Evolutionary conservation across 2,797 vertebrate genomes (phyloP), one percentile per base, ranked within the genome.

Genomic region (Nyctalus aviator): DNA sequence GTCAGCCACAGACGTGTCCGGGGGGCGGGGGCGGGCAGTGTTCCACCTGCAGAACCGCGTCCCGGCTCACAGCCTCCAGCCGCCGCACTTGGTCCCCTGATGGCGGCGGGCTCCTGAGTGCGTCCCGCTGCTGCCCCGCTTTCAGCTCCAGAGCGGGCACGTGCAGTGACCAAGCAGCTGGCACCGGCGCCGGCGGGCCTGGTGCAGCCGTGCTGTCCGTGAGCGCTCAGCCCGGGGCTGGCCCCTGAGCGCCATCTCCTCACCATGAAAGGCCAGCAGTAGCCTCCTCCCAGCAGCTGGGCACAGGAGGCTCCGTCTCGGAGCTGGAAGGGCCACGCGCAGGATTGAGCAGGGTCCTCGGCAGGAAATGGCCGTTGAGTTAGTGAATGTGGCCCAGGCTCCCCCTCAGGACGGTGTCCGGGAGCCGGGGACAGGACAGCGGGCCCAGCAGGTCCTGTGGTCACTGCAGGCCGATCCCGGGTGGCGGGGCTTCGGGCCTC

Each of bases 151-250:
- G 5, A 20, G 5, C 27, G 13, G 25, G 9, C 35, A 20, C 0
- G 1, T 4, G 12, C 41, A 2, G 23, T 10, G 3, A 3, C 11
- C 14, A 21, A 0, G 30, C 15, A 0, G 32, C 50, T 1, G 10
- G 55, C 13, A 8, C 35, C 3, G 3, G 71, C 27, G 5, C 37
- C 0, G 0, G 25, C 0, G 0, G 35, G 27, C 32, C 41, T 68
- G 21, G 13, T 25, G 53, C 10, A 32, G 23, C 53, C 4, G 0
- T 59, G 69, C 62, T 18, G 15, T 21, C 75, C 25, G 0, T 5
- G 2, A 62, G 35, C 25, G 6, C 37, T 6, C 6, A 11, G 46
- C 32, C 11, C 2, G 50, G 21, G 21, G 50, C 0, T 6, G 44
- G n/a, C 14, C 30, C 53, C 32, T 1, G 32, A 37, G 62, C 84